Base-by-base conservation (phyloP, 1,140 invertebrate species). In the Mercenaria mercenaria region DNA sequence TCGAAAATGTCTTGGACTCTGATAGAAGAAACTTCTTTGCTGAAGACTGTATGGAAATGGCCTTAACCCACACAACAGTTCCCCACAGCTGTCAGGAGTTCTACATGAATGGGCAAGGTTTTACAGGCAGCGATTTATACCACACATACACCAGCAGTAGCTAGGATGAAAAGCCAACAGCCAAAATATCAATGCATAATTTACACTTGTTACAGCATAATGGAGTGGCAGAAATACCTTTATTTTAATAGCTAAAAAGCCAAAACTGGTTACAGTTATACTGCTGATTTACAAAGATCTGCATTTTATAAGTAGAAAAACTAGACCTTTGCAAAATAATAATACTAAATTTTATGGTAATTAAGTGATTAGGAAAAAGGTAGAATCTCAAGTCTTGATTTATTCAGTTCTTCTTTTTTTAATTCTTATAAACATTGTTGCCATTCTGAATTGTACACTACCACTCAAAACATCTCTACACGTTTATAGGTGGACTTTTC, bases 1-100 rank as follows among this genome's bases (percentile, higher is more conserved):
- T 96, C 11, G 96, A 96, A 85, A 85, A 93, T 47, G 77, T 92
- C 8, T 61, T 93, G 0, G 81, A 90, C 23, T 79, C 80, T 39
- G 96, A 96, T 86, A 91, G 96, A 32, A 90, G 96, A 20, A 87
- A 95, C n/a, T 95, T 93, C 91, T 95, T 95, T 90, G 93, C 94
- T 0, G 91, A 95, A 41, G 84, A 92, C n/a, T 96, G 96, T 91
- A 93, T 96, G 80, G 69, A 93, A 32, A 89, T 94, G 72, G 91
- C 94, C n/a, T 91, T 96, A 79, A 95, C 94, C 11, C 83, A 92
- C 52, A 59, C 80, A 6, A 90, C 52, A 23, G 41, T 95, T 26
- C 95, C 96, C 1, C 29, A 93, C 18, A 83, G 67, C 8, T 96
- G 96, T 91, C 37, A 93, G 23, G 15, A 91, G 26, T 80, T 92